Conservation (phyloP, 1,140 invertebrate genomes). For the Drosophila kurseongensis region DNA sequence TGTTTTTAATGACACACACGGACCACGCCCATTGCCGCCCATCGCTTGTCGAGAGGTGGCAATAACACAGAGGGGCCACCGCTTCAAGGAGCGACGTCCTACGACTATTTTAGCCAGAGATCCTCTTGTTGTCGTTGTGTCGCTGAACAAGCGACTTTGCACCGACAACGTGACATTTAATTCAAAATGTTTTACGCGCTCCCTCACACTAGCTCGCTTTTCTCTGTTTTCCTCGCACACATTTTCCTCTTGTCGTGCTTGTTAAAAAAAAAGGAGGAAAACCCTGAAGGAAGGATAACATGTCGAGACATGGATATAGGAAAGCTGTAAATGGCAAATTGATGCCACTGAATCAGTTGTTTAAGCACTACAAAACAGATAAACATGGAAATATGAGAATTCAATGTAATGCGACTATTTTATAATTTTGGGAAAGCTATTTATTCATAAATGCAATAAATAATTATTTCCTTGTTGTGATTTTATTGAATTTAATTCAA, state of each 20-base stretch:
- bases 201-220: neutral
- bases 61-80: constrained; percentile 28
- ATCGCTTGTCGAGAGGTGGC: constrained; percentile 33
- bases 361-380: neutral
- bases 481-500: too few relatives aligned
- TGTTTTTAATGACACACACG: constrained; percentile 67
- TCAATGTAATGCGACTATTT: too few relatives aligned
- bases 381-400: neutral
- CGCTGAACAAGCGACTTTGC: constrained; percentile 69
- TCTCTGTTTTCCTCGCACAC: neutral
- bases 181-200: constrained; percentile 61
- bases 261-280: constrained; percentile 12
- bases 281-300: constrained; percentile 14
- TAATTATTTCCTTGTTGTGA: too few relatives aligned
- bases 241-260: constrained; percentile 13
- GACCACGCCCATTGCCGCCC: constrained; percentile 39
- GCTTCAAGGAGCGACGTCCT: constrained; percentile 25
- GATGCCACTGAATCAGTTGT: neutral
- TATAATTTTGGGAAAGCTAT: too few relatives aligned
- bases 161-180: constrained; percentile 73
- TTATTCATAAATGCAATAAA: too few relatives aligned
- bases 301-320: constrained; percentile 3
- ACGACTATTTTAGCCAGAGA: constrained; percentile 49
- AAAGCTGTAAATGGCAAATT: constrained; percentile 11
- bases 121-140: constrained; percentile 40